These are phyloP conservation scores for Leptinotarsa peninsularis DNA, from an alignment of 2,888 invertebrate species.

Conservation along the genomic window DNA sequence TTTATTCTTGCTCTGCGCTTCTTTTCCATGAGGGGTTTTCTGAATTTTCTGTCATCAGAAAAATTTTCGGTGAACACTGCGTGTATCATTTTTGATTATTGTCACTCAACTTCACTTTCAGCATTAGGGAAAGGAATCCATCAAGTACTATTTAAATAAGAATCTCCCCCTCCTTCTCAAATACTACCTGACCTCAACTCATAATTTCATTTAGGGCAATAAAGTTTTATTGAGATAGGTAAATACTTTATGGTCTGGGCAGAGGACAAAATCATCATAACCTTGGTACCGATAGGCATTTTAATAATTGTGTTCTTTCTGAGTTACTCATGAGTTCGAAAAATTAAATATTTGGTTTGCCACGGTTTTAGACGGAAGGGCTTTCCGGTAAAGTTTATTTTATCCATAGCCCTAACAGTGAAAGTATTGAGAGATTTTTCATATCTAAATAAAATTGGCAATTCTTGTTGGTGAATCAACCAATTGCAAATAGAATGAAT, in stretches of 20 bases:
- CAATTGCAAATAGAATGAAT: too few relatives aligned
- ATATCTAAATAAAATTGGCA: too few relatives aligned
- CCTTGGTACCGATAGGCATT: slow-evolving; percentile 34
- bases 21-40: slow-evolving; percentile 53
- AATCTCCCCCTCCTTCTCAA: slow-evolving; percentile 22
- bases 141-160: slow-evolving; percentile 29
- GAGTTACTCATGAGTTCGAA: neutral
- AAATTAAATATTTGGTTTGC: neutral
- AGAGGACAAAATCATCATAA: slow-evolving; percentile 37
- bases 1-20: slow-evolving; percentile 52
- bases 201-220: slow-evolving; percentile 38
- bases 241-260: slow-evolving; percentile 31
- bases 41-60: slow-evolving; percentile 45
- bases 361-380: neutral
- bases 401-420: neutral
- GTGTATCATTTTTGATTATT: slow-evolving; percentile 2
- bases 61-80: slow-evolving; percentile 16
- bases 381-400: neutral
- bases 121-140: slow-evolving; percentile 22
- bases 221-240: slow-evolving; percentile 38
- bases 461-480: too few relatives aligned
- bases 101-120: slow-evolving; percentile 21
- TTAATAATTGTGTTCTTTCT: slow-evolving; percentile 24
- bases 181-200: slow-evolving; percentile 13
- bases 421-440: neutral